Conservation (phyloP, 2,888 invertebrate species). For the Diarsia dahlii region DNA sequence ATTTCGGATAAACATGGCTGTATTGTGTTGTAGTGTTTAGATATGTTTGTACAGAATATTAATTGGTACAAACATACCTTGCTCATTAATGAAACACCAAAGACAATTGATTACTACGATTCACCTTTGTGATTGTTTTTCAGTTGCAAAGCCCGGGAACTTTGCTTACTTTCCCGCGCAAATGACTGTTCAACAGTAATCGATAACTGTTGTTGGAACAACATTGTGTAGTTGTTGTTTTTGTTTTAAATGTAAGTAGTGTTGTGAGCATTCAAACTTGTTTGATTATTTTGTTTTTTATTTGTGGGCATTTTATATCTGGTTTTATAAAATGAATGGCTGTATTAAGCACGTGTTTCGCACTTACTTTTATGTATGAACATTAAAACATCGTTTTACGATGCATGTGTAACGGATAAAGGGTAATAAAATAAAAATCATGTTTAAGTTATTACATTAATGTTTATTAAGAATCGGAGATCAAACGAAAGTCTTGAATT, state of each 20-base stretch:
- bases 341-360: constrained; percentile 37
- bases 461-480: constrained; percentile 88
- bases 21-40: neutral
- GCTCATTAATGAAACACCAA: neutral
- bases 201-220: neutral
- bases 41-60: neutral
- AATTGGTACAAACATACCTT: neutral
- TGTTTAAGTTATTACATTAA: constrained; percentile 71
- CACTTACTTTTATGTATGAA: constrained; percentile 2
- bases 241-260: neutral
- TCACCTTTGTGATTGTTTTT: constrained; percentile 8
- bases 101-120: neutral
- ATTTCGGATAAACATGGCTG: neutral
- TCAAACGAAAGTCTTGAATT: constrained; percentile 90
- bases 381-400: constrained; percentile 20
- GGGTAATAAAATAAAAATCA: constrained; percentile 53
- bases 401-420: constrained; percentile 27
- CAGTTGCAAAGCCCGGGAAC: constrained; percentile 31
- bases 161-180: constrained; percentile 29
- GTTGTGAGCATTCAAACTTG: neutral
- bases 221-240: neutral
- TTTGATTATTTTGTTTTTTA: constrained; percentile 9
- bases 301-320: constrained; percentile 1
- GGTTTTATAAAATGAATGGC: constrained; percentile 5
- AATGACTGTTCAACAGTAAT: constrained; percentile 9